These are phyloP conservation scores for Labia minor DNA, from an alignment of 2,888 invertebrate species.

Conservation along the genomic window DNA sequence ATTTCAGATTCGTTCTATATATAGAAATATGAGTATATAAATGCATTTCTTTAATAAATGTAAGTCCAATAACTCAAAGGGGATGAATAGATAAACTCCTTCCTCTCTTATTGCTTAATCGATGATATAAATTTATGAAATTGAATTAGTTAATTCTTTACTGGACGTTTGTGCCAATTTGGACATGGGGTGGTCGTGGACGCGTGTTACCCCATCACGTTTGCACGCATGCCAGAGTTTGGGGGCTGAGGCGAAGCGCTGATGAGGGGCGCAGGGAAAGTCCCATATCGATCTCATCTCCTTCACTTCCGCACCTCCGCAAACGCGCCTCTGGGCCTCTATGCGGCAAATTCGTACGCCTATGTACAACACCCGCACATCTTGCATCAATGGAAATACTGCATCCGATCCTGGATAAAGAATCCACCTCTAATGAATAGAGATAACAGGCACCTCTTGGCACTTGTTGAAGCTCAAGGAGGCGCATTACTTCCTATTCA, in stretches of 20 bases:
- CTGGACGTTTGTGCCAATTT: neutral
- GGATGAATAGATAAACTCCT: too few relatives aligned
- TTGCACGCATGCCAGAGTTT: neutral
- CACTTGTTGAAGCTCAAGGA: too few relatives aligned
- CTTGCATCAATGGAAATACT: slow-evolving; percentile 5
- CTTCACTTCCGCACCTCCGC: slow-evolving; percentile 22
- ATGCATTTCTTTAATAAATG: too few relatives aligned
- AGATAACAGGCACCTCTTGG: too few relatives aligned
- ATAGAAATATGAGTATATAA: too few relatives aligned
- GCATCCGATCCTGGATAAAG: neutral
- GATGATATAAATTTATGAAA: too few relatives aligned
- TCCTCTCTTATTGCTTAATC: too few relatives aligned
- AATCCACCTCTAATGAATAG: too few relatives aligned
- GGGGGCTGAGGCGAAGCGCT: neutral
- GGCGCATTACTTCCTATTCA: too few relatives aligned
- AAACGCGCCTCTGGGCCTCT: slow-evolving; percentile 8
- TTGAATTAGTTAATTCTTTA: too few relatives aligned
- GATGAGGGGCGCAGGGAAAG: neutral
- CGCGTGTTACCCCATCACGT: neutral
- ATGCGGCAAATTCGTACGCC: neutral
- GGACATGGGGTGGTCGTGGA: neutral
- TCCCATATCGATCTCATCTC: slow-evolving; percentile 19
- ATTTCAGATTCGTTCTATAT: too few relatives aligned
- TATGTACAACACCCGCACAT: neutral
- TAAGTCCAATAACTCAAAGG: too few relatives aligned